Evolutionary conservation across 2,113 vertebrate species (phyloP).

Genomic region (Baryphthengus martii): DNA sequence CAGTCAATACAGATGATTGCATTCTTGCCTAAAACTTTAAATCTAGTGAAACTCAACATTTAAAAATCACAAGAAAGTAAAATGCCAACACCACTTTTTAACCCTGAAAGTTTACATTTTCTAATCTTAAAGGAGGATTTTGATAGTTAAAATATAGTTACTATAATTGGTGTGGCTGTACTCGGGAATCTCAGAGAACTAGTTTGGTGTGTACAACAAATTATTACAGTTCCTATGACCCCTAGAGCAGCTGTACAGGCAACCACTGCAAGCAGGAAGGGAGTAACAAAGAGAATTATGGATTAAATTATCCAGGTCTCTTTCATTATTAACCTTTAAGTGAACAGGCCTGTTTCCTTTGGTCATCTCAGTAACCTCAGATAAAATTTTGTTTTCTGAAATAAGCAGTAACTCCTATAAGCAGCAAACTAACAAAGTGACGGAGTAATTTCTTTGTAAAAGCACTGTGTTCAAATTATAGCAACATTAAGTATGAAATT

Average conservation of each 20-base stretch:
- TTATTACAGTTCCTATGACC: neutral
- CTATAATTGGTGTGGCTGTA: neutral
- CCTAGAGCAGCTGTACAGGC: neutral
- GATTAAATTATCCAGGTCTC: neutral
- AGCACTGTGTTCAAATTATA: neutral
- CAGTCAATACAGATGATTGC: neutral
- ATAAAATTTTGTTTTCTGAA: neutral
- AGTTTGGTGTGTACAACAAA: neutral
- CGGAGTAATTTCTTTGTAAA: neutral
- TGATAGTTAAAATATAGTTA: neutral
- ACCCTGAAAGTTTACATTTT: neutral
- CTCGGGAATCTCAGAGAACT: neutral
- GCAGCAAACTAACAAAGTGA: neutral
- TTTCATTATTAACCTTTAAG: neutral
- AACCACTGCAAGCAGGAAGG: neutral
- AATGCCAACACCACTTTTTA: neutral
- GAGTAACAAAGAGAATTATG: neutral
- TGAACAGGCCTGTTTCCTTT: neutral
- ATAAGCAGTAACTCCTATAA: neutral
- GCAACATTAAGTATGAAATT: neutral
- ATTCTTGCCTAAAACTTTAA: neutral
- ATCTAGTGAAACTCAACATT: too few relatives aligned
- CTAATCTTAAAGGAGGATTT: neutral
- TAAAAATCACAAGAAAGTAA: neutral
- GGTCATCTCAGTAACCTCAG: neutral